Base-by-base conservation (phyloP, 1,140 invertebrate species). In the Drosophila tsacasi region DNA sequence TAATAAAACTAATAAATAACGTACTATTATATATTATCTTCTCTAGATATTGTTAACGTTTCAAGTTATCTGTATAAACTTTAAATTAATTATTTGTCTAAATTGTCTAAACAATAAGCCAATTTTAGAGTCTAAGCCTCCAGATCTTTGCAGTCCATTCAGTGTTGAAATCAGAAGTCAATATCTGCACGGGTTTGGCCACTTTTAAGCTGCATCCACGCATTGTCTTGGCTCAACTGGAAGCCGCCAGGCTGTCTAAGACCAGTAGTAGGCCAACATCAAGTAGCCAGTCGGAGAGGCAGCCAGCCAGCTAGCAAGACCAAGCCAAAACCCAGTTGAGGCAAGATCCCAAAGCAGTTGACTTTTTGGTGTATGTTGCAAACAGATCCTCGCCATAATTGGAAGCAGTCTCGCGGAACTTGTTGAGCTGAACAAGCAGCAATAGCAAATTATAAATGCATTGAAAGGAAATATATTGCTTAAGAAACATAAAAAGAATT, bases 371-470 rank as follows among this genome's bases (percentile, higher is more conserved):
- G 81, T 72, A 83, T 89, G 83, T 83, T 78, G 84, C 84, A 89
- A 83, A 63, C 80, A 83, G 81, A 84, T 87, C 83, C 84, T 89
- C 65, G 66, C 84, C 84, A 87, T 87, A 87, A 87, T 89, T 87
- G 84, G 84, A 89, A 84, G 84, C 81, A 87, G 81, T 83, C 84
- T 66, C 73, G 61, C 76, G 84, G 84, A 87, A 87, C 84, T 87
- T 79, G 84, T 87, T 89, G 81, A 55, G 79, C 75, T 42, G 10
- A 60, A 60, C 52, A 50, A 50, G 39, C 66, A 49, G 65, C 65
- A 57, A 52, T 47, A 60, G 60, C 65, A 89, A 89, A 89, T 87
- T 89, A 89, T 84, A 89, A 75, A 44, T 81, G n/a, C 64, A 71
- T 63, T 68, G 49, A 1, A 5, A 54, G 27, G 17, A 68, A 68